A percentile compares a stretch with the other conserved stretches of the same genome.
These are phyloP conservation scores for Cryptus viduatorius DNA, from an alignment of 2,888 invertebrate species.

Conservation along the genomic window DNA sequence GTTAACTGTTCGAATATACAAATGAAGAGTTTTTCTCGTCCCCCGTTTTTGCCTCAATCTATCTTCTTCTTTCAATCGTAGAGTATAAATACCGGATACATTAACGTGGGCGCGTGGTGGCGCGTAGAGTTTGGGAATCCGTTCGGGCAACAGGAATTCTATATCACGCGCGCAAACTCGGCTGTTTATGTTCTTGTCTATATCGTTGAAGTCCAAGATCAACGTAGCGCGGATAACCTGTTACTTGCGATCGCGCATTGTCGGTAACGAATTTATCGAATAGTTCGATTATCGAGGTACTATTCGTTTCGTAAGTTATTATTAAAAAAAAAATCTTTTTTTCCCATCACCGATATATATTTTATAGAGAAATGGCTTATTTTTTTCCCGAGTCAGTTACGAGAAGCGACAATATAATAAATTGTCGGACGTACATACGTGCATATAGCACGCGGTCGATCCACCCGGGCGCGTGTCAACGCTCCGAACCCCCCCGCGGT, in stretches of 20 bases:
- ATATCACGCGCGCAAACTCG: not conserved
- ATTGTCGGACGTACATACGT: slow-evolving; percentile 50
- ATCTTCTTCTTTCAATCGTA: slow-evolving; percentile 14
- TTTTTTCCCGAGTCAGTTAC: not conserved
- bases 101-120: slow-evolving; percentile 58
- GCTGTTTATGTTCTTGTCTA: slow-evolving; percentile 39
- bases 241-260: slow-evolving; percentile 4
- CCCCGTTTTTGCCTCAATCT: slow-evolving; percentile 22
- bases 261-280: slow-evolving; percentile 13
- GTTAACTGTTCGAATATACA: not conserved
- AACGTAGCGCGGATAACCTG: slow-evolving; percentile 26
- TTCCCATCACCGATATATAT: not conserved
- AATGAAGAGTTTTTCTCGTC: not conserved
- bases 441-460: slow-evolving; percentile 61
- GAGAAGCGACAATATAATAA: slow-evolving; percentile 60
- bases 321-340: not conserved
- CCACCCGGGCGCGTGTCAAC: slow-evolving; percentile 66
- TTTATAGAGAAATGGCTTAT: not conserved
- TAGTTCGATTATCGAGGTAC: not conserved
- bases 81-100: slow-evolving; percentile 63
- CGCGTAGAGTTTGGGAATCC: slow-evolving; percentile 55
- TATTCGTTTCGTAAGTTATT: not conserved
- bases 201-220: slow-evolving; percentile 22
- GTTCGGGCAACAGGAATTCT: slow-evolving; percentile 31
- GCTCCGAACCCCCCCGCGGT: slow-evolving; percentile 55